Conservation (phyloP, 2,113 vertebrate species). For the Serilophus lunatus region DNA sequence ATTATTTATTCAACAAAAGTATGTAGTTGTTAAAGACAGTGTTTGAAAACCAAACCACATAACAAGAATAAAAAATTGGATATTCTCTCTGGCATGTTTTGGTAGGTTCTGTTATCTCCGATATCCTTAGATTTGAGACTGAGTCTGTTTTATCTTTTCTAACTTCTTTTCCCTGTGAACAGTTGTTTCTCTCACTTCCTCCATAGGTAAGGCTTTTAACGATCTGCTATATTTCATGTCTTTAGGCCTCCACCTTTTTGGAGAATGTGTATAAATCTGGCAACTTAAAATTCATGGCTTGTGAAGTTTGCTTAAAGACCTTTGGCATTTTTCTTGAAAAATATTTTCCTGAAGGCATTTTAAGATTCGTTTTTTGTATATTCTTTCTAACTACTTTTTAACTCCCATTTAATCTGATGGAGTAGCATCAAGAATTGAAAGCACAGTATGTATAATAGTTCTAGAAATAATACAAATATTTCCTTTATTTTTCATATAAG, state of each 20-base stretch:
- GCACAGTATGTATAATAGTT: neutral
- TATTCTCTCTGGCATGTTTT: neutral
- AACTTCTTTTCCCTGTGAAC: neutral
- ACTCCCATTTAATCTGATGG: neutral
- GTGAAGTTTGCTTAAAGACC: neutral
- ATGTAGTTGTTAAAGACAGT: neutral
- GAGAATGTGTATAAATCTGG: neutral
- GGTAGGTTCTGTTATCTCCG: neutral
- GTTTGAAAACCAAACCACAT: neutral
- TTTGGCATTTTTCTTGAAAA: neutral
- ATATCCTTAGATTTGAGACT: neutral
- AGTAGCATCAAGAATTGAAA: neutral
- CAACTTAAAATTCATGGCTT: neutral
- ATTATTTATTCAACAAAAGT: neutral
- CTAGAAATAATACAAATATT: neutral
- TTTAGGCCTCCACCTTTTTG: neutral
- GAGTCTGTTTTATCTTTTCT: neutral
- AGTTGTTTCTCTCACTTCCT: neutral
- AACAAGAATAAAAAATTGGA: neutral
- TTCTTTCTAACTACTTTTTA: neutral
- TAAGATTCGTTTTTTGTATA: neutral
- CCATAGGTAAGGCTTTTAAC: neutral
- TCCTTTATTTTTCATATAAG: neutral
- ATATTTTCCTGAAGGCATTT: neutral
- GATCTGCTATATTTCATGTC: neutral